phyloP scores from a whole-genome alignment of 2,797 vertebrate genomes.

The Centropyge bicolor region DNA sequence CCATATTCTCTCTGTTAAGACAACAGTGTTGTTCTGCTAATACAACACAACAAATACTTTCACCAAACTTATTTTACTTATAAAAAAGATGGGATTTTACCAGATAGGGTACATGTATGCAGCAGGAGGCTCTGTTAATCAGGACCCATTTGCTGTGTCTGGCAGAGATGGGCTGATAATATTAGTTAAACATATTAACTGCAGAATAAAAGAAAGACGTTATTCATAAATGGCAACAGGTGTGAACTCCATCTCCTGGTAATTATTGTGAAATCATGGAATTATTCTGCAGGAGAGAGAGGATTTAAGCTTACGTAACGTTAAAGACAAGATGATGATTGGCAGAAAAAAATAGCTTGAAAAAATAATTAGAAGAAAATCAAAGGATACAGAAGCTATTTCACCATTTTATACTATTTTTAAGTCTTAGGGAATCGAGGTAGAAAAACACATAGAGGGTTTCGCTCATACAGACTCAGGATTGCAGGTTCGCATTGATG shows the following conservation, averaged over 20 bases:
- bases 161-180: background rate
- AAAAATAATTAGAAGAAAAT: background rate
- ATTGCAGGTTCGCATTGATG: slow-evolving; percentile 43
- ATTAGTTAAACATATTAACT: background rate
- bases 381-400: background rate
- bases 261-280: slow-evolving; percentile 1
- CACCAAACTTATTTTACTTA: background rate
- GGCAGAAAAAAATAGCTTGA: background rate
- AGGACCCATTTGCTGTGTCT: background rate
- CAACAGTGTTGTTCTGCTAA: background rate
- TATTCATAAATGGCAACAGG: background rate
- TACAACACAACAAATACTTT: background rate
- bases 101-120: background rate
- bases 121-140: background rate
- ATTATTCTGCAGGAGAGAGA: background rate
- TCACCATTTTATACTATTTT: too few relatives aligned
- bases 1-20: background rate
- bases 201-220: background rate
- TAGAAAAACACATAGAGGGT: slow-evolving; percentile 18
- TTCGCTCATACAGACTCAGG: slow-evolving; percentile 2
- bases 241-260: background rate
- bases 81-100: background rate
- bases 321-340: background rate
- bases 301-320: background rate
- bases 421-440: background rate